Evolutionary conservation across 1,140 invertebrate species (phyloP).

Genomic region (Drosophila burlai): DNA sequence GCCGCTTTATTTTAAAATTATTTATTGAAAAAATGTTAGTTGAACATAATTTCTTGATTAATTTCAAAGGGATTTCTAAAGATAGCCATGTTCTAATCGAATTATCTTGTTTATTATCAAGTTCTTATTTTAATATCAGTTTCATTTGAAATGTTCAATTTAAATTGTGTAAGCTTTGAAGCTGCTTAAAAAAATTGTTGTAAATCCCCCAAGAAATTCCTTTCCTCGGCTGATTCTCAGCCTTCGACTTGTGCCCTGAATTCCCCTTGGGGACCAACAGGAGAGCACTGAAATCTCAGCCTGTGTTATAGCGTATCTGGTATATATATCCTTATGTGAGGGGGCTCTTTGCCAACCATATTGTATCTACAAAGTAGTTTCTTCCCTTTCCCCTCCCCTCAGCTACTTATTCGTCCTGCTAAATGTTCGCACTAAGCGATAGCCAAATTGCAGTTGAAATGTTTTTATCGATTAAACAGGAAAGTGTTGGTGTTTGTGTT

Average conservation of each 20-base stretch:
- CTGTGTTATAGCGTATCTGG: slow-evolving; percentile 3
- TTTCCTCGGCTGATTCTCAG: slow-evolving; percentile 9
- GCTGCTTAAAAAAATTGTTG: slow-evolving; percentile 30
- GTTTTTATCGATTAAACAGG: slow-evolving; percentile 79
- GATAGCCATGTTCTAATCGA: no score
- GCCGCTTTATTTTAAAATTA: not conserved
- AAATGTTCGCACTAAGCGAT: slow-evolving; percentile 68
- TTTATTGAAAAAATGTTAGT: no score
- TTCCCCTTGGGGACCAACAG: slow-evolving; percentile 49
- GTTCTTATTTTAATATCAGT: not conserved
- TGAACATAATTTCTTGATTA: no score
- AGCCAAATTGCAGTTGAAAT: slow-evolving; percentile 76
- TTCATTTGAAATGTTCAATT: not conserved
- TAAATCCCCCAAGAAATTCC: not conserved
- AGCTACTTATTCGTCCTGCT: slow-evolving; percentile 66
- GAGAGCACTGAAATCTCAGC: slow-evolving; percentile 43
- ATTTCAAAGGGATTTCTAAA: no score
- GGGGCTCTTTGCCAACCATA: slow-evolving; percentile 33
- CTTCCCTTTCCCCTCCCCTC: not conserved
- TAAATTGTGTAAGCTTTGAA: no score
- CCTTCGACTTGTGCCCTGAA: slow-evolving; percentile 22
- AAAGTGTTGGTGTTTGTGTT: slow-evolving; percentile 20
- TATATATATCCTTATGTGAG: slow-evolving; percentile 16
- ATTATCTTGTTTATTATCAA: no score
- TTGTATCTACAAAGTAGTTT: slow-evolving; percentile 51